These are phyloP conservation scores for Halictus rubicundus DNA, from an alignment of 1,140 invertebrate genomes.

Conservation along the genomic window DNA sequence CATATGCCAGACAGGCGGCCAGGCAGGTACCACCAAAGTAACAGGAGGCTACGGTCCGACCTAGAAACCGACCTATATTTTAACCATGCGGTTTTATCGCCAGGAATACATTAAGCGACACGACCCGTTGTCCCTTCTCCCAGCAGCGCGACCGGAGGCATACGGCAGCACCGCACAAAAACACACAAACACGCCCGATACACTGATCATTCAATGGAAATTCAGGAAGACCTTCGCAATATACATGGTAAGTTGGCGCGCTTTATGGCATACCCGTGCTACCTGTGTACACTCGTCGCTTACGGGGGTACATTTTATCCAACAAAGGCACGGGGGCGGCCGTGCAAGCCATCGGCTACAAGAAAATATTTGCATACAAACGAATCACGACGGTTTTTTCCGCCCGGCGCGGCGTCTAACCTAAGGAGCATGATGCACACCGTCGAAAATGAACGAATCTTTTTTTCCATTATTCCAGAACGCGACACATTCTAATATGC, in stretches of 20 bases:
- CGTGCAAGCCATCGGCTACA: slow-evolving; percentile 40
- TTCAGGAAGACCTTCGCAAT: slow-evolving; percentile 46
- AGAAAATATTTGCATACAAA: slow-evolving; percentile 53
- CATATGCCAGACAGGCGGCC: slow-evolving; percentile 19
- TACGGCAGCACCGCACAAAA: slow-evolving; percentile 29
- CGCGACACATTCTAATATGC: too few species aligned
- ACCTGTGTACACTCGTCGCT: slow-evolving; percentile 38
- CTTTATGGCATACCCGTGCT: slow-evolving; percentile 40
- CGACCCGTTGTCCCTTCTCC: slow-evolving; percentile 9
- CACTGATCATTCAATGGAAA: slow-evolving; percentile 56
- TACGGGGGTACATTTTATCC: slow-evolving; percentile 40
- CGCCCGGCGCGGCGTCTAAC: background rate
- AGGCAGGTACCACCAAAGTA: slow-evolving; percentile 18
- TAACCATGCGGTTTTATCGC: slow-evolving; percentile 56
- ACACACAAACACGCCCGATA: slow-evolving; percentile 47
- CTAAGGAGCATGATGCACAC: too few species aligned
- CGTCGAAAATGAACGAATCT: too few species aligned
- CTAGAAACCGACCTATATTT: slow-evolving; percentile 52
- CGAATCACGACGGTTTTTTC: slow-evolving; percentile 40
- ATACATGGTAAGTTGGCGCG: slow-evolving; percentile 52
- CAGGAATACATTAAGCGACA: slow-evolving; percentile 55
- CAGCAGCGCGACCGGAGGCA: background rate
- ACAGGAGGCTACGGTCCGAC: slow-evolving; percentile 7
- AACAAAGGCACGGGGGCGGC: slow-evolving; percentile 38
- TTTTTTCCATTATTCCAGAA: too few species aligned